Evolutionary conservation across 2,113 vertebrate species (phyloP).

Genomic region (Natator depressus): DNA sequence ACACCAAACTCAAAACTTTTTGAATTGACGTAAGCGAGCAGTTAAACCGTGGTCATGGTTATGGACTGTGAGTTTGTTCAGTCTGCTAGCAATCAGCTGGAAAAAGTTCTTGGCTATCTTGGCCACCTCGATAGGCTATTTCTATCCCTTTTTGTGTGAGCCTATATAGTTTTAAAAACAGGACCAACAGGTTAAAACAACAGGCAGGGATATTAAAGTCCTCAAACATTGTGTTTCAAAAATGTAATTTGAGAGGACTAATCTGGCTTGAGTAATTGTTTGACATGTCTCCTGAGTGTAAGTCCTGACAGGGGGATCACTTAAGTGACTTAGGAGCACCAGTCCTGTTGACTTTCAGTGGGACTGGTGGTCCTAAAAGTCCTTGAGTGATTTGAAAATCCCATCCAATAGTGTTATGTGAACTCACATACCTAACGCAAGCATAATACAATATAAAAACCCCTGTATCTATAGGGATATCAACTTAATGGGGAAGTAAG

Average conservation of each 20-base stretch:
- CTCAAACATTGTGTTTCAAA: neutral
- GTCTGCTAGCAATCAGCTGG: neutral
- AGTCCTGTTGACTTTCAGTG: neutral
- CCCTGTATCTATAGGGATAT: neutral
- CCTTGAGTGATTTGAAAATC: neutral
- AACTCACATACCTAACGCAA: neutral
- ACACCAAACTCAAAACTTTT: neutral
- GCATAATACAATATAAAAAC: neutral
- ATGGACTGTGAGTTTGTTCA: neutral
- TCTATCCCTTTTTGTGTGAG: neutral
- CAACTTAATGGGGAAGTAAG: neutral
- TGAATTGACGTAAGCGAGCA: neutral
- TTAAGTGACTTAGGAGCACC: neutral
- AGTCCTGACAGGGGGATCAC: neutral
- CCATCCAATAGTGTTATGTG: neutral
- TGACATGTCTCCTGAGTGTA: neutral
- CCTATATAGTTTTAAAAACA: neutral
- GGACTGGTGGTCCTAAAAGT: neutral
- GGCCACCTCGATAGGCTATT: neutral
- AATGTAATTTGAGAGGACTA: neutral
- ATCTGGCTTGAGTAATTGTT: neutral
- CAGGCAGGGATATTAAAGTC: neutral
- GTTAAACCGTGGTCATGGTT: neutral
- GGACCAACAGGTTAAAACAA: neutral
- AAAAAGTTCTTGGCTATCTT: neutral